These are phyloP conservation scores for Anableps anableps DNA, from an alignment of 2,797 vertebrate species.

Conservation along the genomic window DNA sequence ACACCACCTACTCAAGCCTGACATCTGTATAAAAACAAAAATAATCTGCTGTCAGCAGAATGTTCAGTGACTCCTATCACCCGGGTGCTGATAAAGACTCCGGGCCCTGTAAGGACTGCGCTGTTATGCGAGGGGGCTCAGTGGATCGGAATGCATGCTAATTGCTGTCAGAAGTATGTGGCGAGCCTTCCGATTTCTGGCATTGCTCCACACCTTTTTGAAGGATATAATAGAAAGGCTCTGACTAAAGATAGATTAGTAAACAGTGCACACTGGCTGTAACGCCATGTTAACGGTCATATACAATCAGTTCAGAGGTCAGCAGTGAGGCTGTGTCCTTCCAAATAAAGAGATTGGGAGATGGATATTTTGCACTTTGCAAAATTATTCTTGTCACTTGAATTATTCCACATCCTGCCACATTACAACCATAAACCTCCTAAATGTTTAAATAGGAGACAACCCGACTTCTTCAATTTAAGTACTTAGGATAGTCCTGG, in stretches of 20 bases:
- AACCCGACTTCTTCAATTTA: background rate
- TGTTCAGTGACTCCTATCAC: constrained; percentile 87
- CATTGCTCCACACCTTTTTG: constrained; percentile 78
- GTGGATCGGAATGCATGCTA: constrained; percentile 98
- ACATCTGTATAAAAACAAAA: constrained; percentile 91
- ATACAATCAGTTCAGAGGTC: constrained; percentile 82
- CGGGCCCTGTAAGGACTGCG: constrained; percentile 83
- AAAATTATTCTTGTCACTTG: constrained; percentile 58
- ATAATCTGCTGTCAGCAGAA: constrained; percentile 92
- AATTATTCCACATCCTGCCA: background rate
- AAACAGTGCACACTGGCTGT: constrained; percentile 81
- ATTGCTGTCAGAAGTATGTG: constrained; percentile 89
- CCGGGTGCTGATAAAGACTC: constrained; percentile 82
- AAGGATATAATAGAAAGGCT: constrained; percentile 80
- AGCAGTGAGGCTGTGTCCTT: constrained; percentile 72
- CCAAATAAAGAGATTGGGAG: constrained; percentile 70
- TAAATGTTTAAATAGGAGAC: background rate
- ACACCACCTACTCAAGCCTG: constrained; percentile 85
- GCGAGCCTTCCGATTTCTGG: constrained; percentile 80
- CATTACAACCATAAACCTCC: background rate
- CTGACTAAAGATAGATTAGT: constrained; percentile 82
- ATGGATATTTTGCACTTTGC: constrained; percentile 31
- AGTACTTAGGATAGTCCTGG: background rate
- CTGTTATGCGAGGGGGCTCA: constrained; percentile 87
- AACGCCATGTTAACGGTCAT: constrained; percentile 82